phyloP scores from a whole-genome alignment of 2,888 invertebrate species.

The Mylabris sibirica region DNA sequence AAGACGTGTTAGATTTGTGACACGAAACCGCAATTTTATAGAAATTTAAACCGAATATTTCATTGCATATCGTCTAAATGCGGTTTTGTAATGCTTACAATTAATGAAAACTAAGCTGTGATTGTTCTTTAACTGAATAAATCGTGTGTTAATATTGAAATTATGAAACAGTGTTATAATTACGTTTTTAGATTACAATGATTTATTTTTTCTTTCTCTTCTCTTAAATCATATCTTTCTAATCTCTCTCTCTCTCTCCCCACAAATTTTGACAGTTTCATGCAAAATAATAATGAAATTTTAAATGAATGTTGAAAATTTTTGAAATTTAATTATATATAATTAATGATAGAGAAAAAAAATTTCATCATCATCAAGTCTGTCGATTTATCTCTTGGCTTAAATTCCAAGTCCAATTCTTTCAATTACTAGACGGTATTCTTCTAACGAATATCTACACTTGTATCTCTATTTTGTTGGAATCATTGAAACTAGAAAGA shows the following conservation, averaged over 20 bases:
- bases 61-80: no score
- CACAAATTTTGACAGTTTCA: neutral
- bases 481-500: no score
- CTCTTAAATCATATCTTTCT: neutral
- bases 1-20: neutral
- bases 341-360: neutral
- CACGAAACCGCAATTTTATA: constrained; percentile 1
- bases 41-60: neutral
- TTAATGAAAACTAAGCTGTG: no score
- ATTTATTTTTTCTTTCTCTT: neutral
- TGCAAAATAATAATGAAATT: neutral
- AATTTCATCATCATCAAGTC: no score
- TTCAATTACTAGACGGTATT: no score
- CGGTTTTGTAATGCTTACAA: no score
- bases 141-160: neutral
- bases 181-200: neutral
- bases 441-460: no score
- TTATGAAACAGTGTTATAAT: neutral
- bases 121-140: neutral
- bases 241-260: no score
- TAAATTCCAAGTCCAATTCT: no score
- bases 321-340: neutral
- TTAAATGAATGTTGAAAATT: neutral
- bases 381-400: no score
- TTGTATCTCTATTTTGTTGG: no score